Conservation (phyloP, 35 echinoderm and acorn worm species). For the Heliocidaris tuberculata region DNA sequence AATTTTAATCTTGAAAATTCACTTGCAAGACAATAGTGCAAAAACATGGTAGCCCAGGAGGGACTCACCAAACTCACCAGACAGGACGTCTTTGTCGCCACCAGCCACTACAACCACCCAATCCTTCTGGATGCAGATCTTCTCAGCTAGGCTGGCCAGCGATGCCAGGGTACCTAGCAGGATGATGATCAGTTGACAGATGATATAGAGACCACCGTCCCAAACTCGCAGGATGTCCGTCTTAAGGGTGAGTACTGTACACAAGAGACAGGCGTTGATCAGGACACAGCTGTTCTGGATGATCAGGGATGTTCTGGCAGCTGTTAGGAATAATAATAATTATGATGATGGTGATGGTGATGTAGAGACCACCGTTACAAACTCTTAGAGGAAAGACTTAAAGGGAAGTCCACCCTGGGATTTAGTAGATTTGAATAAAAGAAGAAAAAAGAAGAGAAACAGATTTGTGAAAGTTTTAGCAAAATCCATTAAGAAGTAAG, state of each 20-base stretch:
- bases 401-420: background rate
- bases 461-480: background rate
- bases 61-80: conserved; percentile 29
- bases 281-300: conserved; percentile 83
- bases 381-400: too few species aligned
- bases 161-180: conserved; percentile 69
- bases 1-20: too few species aligned
- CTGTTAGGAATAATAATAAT: conserved; percentile 31
- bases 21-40: too few species aligned
- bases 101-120: conserved; percentile 93
- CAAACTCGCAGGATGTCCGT: conserved; percentile 30
- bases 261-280: conserved; percentile 63
- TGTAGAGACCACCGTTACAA: conserved; percentile 53
- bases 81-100: conserved; percentile 58
- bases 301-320: conserved; percentile 71
- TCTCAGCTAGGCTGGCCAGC: conserved; percentile 73
- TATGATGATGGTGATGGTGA: conserved; percentile 58
- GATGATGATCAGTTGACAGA: conserved; percentile 70
- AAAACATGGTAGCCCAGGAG: background rate
- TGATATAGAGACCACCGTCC: conserved; percentile 47
- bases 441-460: background rate
- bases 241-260: conserved; percentile 51
- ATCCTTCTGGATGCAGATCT: conserved; percentile 94
- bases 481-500: background rate
- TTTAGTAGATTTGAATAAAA: background rate